Base-by-base conservation (phyloP, 2,797 vertebrate genomes). In the Lacerta viridis region DNA sequence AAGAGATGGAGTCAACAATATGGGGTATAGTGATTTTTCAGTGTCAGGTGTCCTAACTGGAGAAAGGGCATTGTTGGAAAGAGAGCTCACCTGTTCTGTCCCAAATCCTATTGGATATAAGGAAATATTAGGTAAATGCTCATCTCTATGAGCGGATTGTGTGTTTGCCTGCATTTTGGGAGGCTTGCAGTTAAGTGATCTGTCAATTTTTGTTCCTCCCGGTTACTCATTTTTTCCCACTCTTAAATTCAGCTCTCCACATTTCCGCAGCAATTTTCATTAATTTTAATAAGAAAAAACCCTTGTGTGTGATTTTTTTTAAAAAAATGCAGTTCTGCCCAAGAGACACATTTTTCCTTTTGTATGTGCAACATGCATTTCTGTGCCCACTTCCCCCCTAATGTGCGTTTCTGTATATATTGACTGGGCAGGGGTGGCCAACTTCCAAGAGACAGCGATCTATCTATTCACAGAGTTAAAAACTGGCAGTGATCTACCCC, bases 81-180 rank as follows among this genome's bases (percentile, higher is more conserved):
- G 39, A 68, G 68, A n/a, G 86, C 85, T 92, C 93, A 93, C 85
- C 78, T 93, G 29, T 79, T 93, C 82, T 80, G 50, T 50, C 50
- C 50, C 50, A 50, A 50, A 50, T 50, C 50, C 81, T 92, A 91
- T 86, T 75, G 43, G 46, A 87, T 94, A 69, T 69, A 92, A 90
- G 91, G 92, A 90, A 82, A 91, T 94, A 79, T 83, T 92, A 92
- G 91, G 90, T 75, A 91, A 93, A 91, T 89, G 39, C 4, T 61
- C 18, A 64, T 20, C 3, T n/a, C 13, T 43, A 25, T 81, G 10
- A 80, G 85, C 43, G 36, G 27, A 41, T 25, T 85, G 23, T 86
- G 4, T 66, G 17, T 41, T 29, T 25, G 29, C 20, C 27, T 71
- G 43, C 33, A 46, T 7, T 18, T 76, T 76, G 7, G 2, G 27